These are phyloP conservation scores for Rotaria sp. DNA, from an alignment of 2,888 invertebrate species.

Conservation along the genomic window DNA sequence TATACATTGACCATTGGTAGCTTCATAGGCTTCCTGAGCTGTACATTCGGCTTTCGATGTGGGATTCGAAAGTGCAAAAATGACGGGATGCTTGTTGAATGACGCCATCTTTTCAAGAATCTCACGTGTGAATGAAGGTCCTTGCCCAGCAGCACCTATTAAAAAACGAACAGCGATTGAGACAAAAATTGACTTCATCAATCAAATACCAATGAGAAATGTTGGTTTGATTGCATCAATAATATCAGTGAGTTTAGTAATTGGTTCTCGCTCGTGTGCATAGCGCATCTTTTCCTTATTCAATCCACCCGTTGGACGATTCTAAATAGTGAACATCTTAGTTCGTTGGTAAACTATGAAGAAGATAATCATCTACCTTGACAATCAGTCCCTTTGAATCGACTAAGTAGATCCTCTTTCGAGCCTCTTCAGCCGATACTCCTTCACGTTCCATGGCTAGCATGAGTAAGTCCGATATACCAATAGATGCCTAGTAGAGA, in stretches of 20 bases:
- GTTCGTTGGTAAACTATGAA: no score
- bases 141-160: constrained; percentile 77
- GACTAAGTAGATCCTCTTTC: constrained; percentile 29
- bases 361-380: background rate
- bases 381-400: constrained; percentile 37
- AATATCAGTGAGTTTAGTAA: constrained; percentile 14
- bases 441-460: constrained; percentile 32
- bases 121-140: constrained; percentile 79
- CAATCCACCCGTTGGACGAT: constrained; percentile 32
- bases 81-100: constrained; percentile 75
- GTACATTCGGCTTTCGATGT: constrained; percentile 97
- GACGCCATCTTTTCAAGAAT: constrained; percentile 78
- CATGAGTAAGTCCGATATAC: constrained; percentile 56
- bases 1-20: constrained; percentile 71
- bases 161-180: background rate
- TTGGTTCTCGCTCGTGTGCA: background rate
- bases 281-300: constrained; percentile 31
- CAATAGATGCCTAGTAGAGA: constrained; percentile 64
- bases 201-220: background rate
- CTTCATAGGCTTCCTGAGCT: constrained; percentile 81
- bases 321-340: background rate
- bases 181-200: background rate
- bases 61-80: constrained; percentile 92
- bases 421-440: constrained; percentile 22
- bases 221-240: constrained; percentile 38